These are phyloP conservation scores for Lasioglossum zephyrum DNA, from an alignment of 2,888 invertebrate genomes.

Conservation along the genomic window DNA sequence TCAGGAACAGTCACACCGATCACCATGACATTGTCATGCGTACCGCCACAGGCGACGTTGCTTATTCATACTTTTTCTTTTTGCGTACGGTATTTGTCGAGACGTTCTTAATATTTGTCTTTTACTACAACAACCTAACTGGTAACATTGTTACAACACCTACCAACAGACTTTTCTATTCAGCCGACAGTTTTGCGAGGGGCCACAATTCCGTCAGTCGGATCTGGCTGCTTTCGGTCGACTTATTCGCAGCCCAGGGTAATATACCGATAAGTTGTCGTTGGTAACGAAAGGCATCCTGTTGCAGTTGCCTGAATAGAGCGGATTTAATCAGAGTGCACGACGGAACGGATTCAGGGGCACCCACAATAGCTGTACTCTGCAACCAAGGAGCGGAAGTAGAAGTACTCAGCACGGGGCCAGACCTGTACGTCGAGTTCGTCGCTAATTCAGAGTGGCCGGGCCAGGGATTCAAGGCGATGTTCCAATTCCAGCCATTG, in stretches of 20 bases:
- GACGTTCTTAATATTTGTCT: too few relatives aligned
- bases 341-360: constrained; percentile 90
- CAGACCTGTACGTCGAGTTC: constrained; percentile 93
- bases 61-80: too few relatives aligned
- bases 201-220: neutral
- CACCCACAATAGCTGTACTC: constrained; percentile 92
- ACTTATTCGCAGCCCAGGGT: constrained; percentile 14
- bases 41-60: too few relatives aligned
- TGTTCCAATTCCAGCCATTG: constrained; percentile 89
- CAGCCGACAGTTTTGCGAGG: neutral
- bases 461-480: constrained; percentile 92
- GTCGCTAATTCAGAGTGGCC: constrained; percentile 92
- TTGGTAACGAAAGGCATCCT: constrained; percentile 70
- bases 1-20: too few relatives aligned
- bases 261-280: constrained; percentile 58
- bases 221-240: constrained; percentile 12
- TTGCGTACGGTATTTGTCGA: too few relatives aligned
- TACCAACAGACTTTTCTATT: neutral
- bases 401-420: constrained; percentile 93
- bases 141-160: neutral
- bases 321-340: constrained; percentile 94
- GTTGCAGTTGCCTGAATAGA: constrained; percentile 91
- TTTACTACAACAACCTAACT: neutral
- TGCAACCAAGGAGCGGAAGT: constrained; percentile 92
- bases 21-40: too few relatives aligned